Evolutionary conservation across 2,888 invertebrate genomes (phyloP), one percentile per base, ranked within the genome.

Genomic region (Herminia tarsipennalis): DNA sequence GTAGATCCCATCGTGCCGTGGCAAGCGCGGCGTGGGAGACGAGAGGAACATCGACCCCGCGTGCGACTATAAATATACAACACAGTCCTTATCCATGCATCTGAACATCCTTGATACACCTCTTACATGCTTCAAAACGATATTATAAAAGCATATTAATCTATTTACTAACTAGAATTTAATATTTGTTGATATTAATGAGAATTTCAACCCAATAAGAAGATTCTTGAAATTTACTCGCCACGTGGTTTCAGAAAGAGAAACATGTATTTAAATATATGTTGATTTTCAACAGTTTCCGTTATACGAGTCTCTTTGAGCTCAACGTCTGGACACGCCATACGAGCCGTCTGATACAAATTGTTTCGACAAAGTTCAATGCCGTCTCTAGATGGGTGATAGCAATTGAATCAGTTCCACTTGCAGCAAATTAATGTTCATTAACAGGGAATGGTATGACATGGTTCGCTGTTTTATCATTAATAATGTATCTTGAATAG

Each of bases 331-430:
- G 53, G 50, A 72, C 61, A 62, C 54, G 60, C 56, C 54, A 62
- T 62, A 56, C 53, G 57, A 66, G 65, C 57, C 53, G 70, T 64
- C 63, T 68, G 70, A 70, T 74, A 78, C 75, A 76, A 78, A 77
- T 76, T 77, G 73, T 83, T 84, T 83, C 78, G 74, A 74, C 78
- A 81, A 84, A 86, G 89, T 83, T 88, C 88, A 88, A 80, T 88
- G 89, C 83, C 86, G 76, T 70, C 71, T 78, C 63, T 73, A 79
- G 73, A 86, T 81, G 78, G 76, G 79, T 81, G 86, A 88, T 88
- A 88, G 80, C 87, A 88, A 89, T 88, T 87, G 88, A 90, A 89
- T 90, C 88, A 78, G 89, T 88, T 88, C 88, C 90, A 89, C 89
- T 90, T 89, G 87, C 86, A 88, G 76, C 76, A 75, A 89, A 89